Evolutionary conservation across 2,888 invertebrate genomes (phyloP), one percentile per base, ranked within the genome.

Genomic region (Neoaliturus tenellus): DNA sequence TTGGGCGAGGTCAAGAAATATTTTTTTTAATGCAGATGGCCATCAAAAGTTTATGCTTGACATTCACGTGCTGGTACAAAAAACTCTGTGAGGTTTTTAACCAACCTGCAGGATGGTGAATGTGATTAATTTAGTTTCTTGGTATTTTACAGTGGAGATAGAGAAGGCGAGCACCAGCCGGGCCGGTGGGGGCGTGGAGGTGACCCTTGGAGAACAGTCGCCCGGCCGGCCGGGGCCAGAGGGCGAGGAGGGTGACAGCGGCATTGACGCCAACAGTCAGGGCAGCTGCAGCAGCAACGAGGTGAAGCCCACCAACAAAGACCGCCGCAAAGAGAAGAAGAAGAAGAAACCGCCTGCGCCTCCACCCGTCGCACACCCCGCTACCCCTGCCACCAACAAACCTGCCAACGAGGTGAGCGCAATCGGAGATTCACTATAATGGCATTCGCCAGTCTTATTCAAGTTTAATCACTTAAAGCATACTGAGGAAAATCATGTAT

Each of bases 211-310:
- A 20, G 86, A 90, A 33, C 82, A 82, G 85, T 89, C 90, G 44
- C 89, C 90, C n/a, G 89, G 90, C 73, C 88, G 90, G 82, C 89
- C 89, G 82, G 85, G 75, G 48, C 86, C 88, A 6, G 94, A 94
- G 88, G 95, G 95, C 89, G 97, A 97, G 90, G 97, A 97, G 90
- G 96, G 96, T 33, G 96, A 97, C 91, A 97, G 96, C 87, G 97
- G 97, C 86, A 97, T 97, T 88, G 97, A 97, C 90, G 96, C 96
- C 85, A 96, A 96, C 90, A 96, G 95, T 88, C 97, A 97, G 92
- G 97, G 97, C 71, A 97, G 97, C 84, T 97, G 96, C 90, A 96
- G 96, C 71, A 96, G 96, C 87, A 96, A 95, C 86, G 97, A 97
- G 89, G 95, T 95, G 83, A 96, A 96, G 89, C 88, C 88, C 67